Evolutionary conservation across 2,797 vertebrate species (phyloP).

Genomic region (Eurystomus glaucurus): DNA sequence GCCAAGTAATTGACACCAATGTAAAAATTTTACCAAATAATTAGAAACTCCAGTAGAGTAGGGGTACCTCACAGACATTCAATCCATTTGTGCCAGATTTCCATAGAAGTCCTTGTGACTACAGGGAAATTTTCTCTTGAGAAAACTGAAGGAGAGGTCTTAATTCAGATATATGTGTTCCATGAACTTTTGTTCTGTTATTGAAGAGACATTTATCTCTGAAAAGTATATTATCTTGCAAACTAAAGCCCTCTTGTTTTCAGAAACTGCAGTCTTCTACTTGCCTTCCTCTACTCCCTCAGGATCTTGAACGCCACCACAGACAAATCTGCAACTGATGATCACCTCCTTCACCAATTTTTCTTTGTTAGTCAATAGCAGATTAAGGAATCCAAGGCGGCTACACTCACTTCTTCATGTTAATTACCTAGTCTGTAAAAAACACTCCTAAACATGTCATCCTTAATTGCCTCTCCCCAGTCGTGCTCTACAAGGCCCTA

Average conservation of each 20-base stretch:
- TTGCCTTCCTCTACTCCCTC: background rate
- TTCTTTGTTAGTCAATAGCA: background rate
- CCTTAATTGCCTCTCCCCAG: background rate
- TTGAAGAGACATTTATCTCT: background rate
- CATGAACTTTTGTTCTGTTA: background rate
- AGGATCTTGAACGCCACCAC: background rate
- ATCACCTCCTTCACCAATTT: background rate
- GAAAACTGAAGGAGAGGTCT: background rate
- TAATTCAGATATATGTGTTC: background rate
- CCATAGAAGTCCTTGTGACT: background rate
- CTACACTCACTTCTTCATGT: background rate
- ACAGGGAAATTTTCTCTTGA: background rate
- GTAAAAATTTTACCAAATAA: background rate
- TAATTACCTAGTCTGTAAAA: background rate
- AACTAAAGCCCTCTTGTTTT: background rate
- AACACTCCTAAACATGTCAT: accelerated
- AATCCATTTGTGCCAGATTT: background rate
- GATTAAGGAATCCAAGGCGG: background rate
- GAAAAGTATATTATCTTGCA: background rate
- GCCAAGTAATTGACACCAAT: background rate
- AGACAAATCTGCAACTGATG: background rate
- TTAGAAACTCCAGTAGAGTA: background rate
- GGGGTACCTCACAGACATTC: background rate
- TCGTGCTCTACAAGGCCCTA: background rate
- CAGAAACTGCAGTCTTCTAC: background rate